Conservation (phyloP, 2,888 invertebrate species). For the Platycheirus rosarum region DNA sequence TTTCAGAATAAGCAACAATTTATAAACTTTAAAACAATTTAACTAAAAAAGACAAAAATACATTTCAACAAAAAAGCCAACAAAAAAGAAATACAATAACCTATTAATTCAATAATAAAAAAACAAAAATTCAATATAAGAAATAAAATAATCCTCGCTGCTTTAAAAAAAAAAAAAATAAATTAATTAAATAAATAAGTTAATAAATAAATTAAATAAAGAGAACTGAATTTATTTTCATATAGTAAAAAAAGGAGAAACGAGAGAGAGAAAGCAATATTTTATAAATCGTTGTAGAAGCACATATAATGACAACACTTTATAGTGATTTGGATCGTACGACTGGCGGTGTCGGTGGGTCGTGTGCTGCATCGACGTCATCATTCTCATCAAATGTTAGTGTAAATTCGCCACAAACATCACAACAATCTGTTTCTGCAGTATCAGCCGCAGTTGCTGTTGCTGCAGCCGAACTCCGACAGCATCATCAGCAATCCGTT, state of each 20-base stretch:
- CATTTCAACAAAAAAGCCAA: background rate
- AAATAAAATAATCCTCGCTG: constrained; percentile 14
- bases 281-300: constrained; percentile 6
- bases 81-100: background rate
- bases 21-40: too few relatives aligned
- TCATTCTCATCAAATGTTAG: constrained; percentile 45
- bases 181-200: background rate
- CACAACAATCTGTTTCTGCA: constrained; percentile 56
- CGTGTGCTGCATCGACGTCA: constrained; percentile 51
- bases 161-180: constrained; percentile 4
- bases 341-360: constrained; percentile 48
- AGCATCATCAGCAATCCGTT: constrained; percentile 64
- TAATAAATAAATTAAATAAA: too few relatives aligned
- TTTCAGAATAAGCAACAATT: too few relatives aligned
- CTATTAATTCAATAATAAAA: too few relatives aligned
- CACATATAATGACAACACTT: constrained; percentile 74
- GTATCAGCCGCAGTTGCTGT: constrained; percentile 54
- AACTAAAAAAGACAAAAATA: background rate
- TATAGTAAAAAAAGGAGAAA: constrained; percentile 37
- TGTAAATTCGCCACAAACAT: constrained; percentile 53
- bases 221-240: constrained; percentile 55
- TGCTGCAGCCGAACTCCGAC: constrained; percentile 57
- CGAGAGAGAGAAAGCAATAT: constrained; percentile 25
- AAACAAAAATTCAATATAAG: background rate
- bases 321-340: constrained; percentile 76